phyloP scores from a whole-genome alignment of 2,797 vertebrate genomes.

The Sebastes minor region DNA sequence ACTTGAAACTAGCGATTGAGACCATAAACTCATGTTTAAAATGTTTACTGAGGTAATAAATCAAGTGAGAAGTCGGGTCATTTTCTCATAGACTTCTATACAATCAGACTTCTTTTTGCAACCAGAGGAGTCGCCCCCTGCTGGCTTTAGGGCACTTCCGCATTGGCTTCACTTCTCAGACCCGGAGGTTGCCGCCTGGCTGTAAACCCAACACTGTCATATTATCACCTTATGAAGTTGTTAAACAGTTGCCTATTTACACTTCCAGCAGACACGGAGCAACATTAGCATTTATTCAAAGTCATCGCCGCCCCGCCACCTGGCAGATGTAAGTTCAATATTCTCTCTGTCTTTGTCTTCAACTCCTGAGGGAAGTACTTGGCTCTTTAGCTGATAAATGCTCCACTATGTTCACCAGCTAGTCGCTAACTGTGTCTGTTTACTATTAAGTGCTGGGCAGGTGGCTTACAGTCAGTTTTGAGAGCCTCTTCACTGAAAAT shows the following conservation, averaged over 20 bases:
- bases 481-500: slow-evolving; percentile 4
- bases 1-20: background rate
- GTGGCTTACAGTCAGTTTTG: background rate
- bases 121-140: background rate
- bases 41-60: background rate
- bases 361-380: background rate
- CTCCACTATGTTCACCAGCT: background rate
- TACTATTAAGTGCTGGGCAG: background rate
- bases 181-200: background rate
- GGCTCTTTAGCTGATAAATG: slow-evolving; percentile 3
- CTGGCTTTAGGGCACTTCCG: background rate
- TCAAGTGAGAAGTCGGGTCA: background rate
- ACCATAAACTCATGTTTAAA: background rate
- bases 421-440: background rate
- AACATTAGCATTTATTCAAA: slow-evolving; percentile 20
- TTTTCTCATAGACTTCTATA: background rate
- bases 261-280: background rate
- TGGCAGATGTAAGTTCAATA: slow-evolving; percentile 16
- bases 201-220: background rate
- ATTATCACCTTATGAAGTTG: background rate
- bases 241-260: background rate
- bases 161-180: background rate
- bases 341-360: background rate
- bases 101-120: background rate
- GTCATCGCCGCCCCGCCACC: background rate